A percentile compares a stretch with the other conserved stretches of the same genome.
These are phyloP conservation scores for Halyomorpha halys DNA, from an alignment of 1,140 invertebrate species.

Conservation along the genomic window DNA sequence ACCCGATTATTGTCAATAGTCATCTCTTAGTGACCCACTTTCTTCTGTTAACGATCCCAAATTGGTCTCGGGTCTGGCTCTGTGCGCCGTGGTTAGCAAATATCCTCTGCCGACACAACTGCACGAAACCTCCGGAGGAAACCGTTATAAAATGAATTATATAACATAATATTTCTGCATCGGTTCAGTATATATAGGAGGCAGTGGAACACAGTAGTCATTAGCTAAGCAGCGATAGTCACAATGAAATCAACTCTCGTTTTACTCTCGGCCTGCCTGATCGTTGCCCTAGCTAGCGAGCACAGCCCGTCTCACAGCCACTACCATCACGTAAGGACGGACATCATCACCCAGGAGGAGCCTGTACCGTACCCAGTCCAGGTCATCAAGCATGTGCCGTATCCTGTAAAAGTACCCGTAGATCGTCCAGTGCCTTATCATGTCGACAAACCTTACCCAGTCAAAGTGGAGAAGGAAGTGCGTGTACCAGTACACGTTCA, in stretches of 20 bases:
- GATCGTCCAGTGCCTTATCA: not conserved
- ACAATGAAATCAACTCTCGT: not conserved
- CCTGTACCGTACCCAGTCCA: not conserved
- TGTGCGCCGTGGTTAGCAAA: too few relatives aligned
- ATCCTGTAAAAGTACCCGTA: not conserved
- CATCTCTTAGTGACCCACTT: too few relatives aligned
- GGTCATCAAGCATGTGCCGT: not conserved
- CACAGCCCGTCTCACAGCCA: not conserved
- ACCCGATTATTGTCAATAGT: too few relatives aligned
- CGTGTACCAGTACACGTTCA: not conserved
- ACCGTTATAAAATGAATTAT: too few relatives aligned
- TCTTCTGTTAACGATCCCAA: too few relatives aligned
- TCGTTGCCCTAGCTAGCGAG: not conserved
- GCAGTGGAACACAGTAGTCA: too few relatives aligned
- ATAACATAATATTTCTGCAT: too few relatives aligned
- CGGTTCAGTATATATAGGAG: too few relatives aligned
- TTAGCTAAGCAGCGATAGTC: too few relatives aligned
- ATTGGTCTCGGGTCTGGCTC: too few relatives aligned
- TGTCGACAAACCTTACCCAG: conserved; percentile 2
- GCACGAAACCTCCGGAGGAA: too few relatives aligned
- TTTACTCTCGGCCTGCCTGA: not conserved
- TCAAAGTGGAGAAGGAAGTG: conserved; percentile 3
- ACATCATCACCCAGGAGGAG: not conserved
- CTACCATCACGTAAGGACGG: not conserved
- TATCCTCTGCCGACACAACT: too few relatives aligned